Conservation (phyloP, 1,140 invertebrate genomes). For the Caenorhabditis briggsae region DNA sequence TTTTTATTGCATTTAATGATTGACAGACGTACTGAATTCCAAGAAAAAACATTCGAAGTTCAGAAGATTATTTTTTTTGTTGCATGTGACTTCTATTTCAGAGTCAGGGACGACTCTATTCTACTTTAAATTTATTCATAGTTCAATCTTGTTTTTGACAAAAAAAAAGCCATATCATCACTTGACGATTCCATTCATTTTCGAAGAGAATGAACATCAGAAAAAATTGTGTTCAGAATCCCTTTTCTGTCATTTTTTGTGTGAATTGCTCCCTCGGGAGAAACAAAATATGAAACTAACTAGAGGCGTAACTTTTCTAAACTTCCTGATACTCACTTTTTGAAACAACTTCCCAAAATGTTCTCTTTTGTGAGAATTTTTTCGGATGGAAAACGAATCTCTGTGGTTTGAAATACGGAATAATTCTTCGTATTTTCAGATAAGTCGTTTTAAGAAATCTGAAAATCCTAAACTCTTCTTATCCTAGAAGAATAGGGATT, state of each 20-base stretch:
- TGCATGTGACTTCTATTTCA: too few relatives aligned
- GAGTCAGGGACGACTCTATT: too few relatives aligned
- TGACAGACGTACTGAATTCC: neutral
- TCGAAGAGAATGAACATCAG: neutral
- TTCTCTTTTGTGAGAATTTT: neutral
- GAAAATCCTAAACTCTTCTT: too few relatives aligned
- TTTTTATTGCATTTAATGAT: conserved; percentile 24
- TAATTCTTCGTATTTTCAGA: too few relatives aligned
- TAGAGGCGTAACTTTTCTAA: conserved; percentile 1
- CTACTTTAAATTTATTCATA: neutral
- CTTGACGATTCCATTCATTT: neutral
- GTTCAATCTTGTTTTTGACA: neutral
- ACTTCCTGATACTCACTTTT: conserved; percentile 1
- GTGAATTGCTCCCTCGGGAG: conserved; percentile 25
- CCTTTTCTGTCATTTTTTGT: conserved; percentile 17
- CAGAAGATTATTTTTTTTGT: neutral
- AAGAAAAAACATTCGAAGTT: neutral
- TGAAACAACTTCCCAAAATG: neutral
- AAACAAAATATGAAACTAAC: conserved; percentile 32
- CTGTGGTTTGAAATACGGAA: too few relatives aligned
- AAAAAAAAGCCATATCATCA: too few relatives aligned
- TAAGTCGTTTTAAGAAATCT: too few relatives aligned
- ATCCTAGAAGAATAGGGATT: too few relatives aligned
- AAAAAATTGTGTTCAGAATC: neutral
- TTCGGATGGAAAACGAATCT: too few relatives aligned